Evolutionary conservation across 2,888 invertebrate genomes (phyloP), one percentile per base, ranked within the genome.

Genomic region (Escarpia spicata): DNA sequence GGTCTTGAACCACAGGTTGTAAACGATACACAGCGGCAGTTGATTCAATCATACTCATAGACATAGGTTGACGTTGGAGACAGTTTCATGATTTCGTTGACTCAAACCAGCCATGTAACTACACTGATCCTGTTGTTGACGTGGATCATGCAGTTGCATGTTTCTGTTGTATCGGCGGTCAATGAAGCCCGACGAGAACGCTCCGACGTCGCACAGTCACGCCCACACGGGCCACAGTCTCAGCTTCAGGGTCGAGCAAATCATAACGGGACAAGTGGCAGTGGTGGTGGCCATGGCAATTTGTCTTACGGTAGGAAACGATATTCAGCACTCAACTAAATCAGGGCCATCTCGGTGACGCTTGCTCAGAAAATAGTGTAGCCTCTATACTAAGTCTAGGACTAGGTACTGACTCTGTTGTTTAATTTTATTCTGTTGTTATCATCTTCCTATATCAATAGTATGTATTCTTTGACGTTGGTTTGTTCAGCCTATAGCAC

Each of bases 1-100:
- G 75, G 75, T 75, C 19, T 75, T 75, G 75, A 15, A 6, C n/a
- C 15, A 26, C n/a, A 19, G 75, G 19, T 75, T 6, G 6, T 75
- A 75, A 2, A 75, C 26, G 75, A 75, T 26, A 75, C 3, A 75
- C 75, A 75, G 4, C 75, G 26, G n/a, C 19, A 19, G 75, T 75
- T 75, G 75, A 19, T n/a, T n/a, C 26, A n/a, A n/a, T n/a, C n/a
- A n/a, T n/a, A n/a, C n/a, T n/a, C n/a, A n/a, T n/a, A n/a, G n/a
- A n/a, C n/a, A n/a, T 19, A 26, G 26, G 26, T 6, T 75, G 26
- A 75, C 75, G 19, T 75, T 75, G 19, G 26, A 75, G 26, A 15
- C 15, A n/a, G 75, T 75, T 75, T 75, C 75, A 75, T 75, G 75
- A 75, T 75, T 75, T n/a, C 75, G n/a, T n/a, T 75, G 75, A 75